Conservation (phyloP, 2,888 invertebrate genomes). For the Operophtera brumata region DNA sequence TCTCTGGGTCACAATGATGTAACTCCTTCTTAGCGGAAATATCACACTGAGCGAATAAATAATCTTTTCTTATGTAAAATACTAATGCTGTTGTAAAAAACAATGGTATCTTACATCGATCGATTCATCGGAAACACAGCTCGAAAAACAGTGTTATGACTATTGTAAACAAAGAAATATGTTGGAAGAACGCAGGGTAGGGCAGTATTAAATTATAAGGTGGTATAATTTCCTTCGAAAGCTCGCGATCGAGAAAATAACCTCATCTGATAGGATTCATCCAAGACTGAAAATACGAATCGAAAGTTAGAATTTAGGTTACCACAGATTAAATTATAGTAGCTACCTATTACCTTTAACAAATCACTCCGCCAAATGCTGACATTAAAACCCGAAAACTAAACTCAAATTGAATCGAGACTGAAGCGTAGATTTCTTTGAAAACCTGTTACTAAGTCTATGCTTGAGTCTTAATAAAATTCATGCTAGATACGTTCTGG, state of each 20-base stretch:
- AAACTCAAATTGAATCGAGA: too few species aligned
- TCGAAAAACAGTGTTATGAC: not conserved
- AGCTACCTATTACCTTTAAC: not conserved
- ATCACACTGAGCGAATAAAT: too few species aligned
- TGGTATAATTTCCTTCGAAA: not conserved
- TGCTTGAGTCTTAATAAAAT: too few species aligned
- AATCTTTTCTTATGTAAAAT: too few species aligned
- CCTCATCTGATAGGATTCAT: slow-evolving; percentile 8
- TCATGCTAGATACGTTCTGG: too few species aligned
- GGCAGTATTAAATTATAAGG: not conserved
- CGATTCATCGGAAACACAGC: not conserved
- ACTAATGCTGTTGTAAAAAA: too few species aligned
- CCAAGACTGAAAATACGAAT: slow-evolving; percentile 4
- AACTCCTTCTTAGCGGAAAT: too few species aligned
- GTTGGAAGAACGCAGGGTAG: not conserved
- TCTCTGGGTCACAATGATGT: too few species aligned
- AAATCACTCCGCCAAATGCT: too few species aligned
- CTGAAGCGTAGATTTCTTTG: too few species aligned
- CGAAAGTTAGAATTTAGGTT: not conserved
- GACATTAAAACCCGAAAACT: too few species aligned
- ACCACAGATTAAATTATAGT: not conserved
- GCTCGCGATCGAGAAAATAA: slow-evolving; percentile 19
- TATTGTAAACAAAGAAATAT: not conserved
- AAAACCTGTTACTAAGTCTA: too few species aligned
- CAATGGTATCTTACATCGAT: not conserved